Base-by-base conservation (phyloP, 2,797 vertebrate genomes). In the Paguma larvata region DNA sequence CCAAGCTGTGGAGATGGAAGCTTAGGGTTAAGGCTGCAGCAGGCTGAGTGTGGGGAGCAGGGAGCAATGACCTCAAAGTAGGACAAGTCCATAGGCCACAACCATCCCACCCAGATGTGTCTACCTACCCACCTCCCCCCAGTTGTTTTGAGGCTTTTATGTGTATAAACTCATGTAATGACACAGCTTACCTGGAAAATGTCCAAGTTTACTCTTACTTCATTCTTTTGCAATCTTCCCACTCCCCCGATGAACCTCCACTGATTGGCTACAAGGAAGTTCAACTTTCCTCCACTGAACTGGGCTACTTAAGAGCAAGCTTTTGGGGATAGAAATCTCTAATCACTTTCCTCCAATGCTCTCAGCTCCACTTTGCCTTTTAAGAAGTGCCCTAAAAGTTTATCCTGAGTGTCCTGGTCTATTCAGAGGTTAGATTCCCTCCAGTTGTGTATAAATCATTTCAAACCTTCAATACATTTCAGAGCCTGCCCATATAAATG, bases 211-310 rank as follows among this genome's bases (percentile, higher is more conserved):
- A 23, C 73, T 97, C 88, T 97, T 92, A 87, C 62, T 96, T 96
- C 92, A 96, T 97, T 97, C 62, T 97, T 97, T 70, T 86, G 88
- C 75, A 96, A 95, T 25, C 32, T 94, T 89, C 92, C 95, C 98
- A 95, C 92, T n/a, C 94, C 92, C 75, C 68, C 85, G 70, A 88
- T 75, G 70, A 92, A 79, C 48, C 62, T 94, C 88, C 78, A 85
- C 62, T 89, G 78, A 98, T 97, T 97, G 97, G 97, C 72, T 96
- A 83, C 5, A 27, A 96, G 95, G 73, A 92, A 89, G 21, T 25
- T 97, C 88, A 97, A 92, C 95, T 97, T 97, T 98, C 56, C 96
- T 94, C 89, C 83, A 95, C 68, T 96, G 44, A 97, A n/a, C 85
- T 94, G 82, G 63, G 79, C 67, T 75, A 75, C 1, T 67, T 4